phyloP scores from a whole-genome alignment of 1,140 invertebrate genomes.

The Drosophila lacertosa region DNA sequence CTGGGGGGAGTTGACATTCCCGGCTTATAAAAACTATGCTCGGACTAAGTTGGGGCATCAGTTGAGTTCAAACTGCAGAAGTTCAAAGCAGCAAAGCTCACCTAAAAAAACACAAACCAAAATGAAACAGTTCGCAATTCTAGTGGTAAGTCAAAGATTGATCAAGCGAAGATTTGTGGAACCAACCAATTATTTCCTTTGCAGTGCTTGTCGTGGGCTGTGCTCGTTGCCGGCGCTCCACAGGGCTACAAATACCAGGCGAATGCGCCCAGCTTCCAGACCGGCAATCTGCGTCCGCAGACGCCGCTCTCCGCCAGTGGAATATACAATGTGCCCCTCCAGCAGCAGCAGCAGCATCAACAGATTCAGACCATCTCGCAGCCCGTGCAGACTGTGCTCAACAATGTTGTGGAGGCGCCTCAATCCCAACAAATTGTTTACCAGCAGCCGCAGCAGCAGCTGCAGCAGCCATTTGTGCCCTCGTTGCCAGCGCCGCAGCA shows the following conservation, averaged over 20 bases:
- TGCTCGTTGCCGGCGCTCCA: conserved; percentile 54
- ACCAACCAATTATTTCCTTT: too few relatives aligned
- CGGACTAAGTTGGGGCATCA: conserved; percentile 46
- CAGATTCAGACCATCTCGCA: conserved; percentile 26
- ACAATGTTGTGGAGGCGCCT: conserved; percentile 1
- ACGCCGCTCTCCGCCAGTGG: conserved; percentile 57
- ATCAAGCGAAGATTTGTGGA: too few relatives aligned
- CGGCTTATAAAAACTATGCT: conserved; percentile 71
- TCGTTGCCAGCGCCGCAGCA: conserved; percentile 23
- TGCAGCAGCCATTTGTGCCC: conserved; percentile 1
- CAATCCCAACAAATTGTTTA: not conserved
- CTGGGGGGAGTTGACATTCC: conserved; percentile 36
- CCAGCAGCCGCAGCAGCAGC: conserved; percentile 1
- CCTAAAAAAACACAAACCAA: too few relatives aligned
- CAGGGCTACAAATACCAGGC: conserved; percentile 73
- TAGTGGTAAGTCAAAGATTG: conserved; percentile 54
- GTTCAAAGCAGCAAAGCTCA: conserved; percentile 28
- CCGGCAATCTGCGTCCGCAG: conserved; percentile 68
- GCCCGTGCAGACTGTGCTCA: conserved; percentile 6
- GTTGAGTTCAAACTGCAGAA: conserved; percentile 52
- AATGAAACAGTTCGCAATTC: conserved; percentile 65
- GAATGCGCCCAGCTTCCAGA: conserved; percentile 39
- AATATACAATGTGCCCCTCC: conserved; percentile 54
- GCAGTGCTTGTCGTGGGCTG: conserved; percentile 58
- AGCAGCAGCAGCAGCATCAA: conserved; percentile 3